Base-by-base conservation (phyloP, 2,888 invertebrate species). In the Busseola fusca region DNA sequence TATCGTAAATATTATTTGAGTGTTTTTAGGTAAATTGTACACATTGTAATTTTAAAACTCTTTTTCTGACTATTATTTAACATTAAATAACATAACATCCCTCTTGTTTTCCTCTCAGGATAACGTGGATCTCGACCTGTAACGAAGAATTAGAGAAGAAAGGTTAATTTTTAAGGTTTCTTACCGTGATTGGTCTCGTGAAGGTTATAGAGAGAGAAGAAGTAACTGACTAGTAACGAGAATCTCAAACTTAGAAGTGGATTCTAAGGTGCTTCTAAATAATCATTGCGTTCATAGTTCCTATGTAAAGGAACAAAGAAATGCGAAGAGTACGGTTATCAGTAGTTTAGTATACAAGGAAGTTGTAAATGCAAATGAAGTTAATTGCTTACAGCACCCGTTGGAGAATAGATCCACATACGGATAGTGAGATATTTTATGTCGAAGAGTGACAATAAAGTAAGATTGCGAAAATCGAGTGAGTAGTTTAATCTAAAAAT, bases 281-380 rank as follows among this genome's bases (percentile, higher is more conserved):
- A 50, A 40, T 62, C 21, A 25, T 27, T 34, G 21, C 10, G 25
- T 57, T 73, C 48, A 40, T 63, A 57, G 59, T 64, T 14, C 6
- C 27, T 42, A 60, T 7, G 30, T 3, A 30, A 63, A 63, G 42
- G 45, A 78, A 78, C 78, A 78, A 78, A 80, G 78, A 75, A 69
- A 65, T 52, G 10, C 25, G 18, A 58, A 64, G 45, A 75, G 45
- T 59, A 65, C 54, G 14, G 34, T 69, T 77, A 78, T 78, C 79
- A 80, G 66, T 60, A 18, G 59, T 52, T 64, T 34, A 52, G 65
- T 60, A 64, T 27, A 9, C 71, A 7, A 58, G 80, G 78, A 78
- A 78, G 60, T 78, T 67, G 80, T 75, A 71, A 78, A 78, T 80
- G 80, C 57, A 80, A 78, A 78, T 80, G 67, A 34, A 48, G 37